Percentiles rank a stretch among this genome's conserved stretches.
phyloP scores from a whole-genome alignment of 2,113 vertebrate genomes.

The Dicerorhinus sumatrensis region DNA sequence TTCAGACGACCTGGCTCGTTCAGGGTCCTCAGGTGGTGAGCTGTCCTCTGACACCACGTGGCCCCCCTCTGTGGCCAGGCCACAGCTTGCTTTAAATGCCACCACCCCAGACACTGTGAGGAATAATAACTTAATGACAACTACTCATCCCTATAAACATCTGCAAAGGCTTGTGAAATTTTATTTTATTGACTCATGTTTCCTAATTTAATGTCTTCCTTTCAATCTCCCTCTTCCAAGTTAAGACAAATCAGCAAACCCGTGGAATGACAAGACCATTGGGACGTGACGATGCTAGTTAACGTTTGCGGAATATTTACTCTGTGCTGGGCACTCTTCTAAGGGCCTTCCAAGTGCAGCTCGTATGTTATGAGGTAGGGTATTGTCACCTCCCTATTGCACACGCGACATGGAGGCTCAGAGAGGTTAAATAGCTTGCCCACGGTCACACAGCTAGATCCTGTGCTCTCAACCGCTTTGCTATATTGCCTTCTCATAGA shows the following conservation, averaged over 20 bases:
- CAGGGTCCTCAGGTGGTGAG: neutral
- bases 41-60: accelerated
- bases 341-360: neutral
- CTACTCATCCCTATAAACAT: conserved; percentile 25
- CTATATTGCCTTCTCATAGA: neutral
- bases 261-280: neutral
- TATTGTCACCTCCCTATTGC: neutral
- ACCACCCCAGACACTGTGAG: neutral
- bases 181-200: conserved; percentile 3
- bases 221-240: neutral
- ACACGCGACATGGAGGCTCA: neutral
- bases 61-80: neutral
- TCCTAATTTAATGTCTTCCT: conserved; percentile 18
- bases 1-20: neutral
- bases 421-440: neutral
- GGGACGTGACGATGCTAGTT: neutral
- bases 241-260: conserved; percentile 2
- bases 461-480: neutral
- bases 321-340: neutral
- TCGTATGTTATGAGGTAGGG: neutral
- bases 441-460: neutral
- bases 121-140: neutral
- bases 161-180: neutral
- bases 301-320: neutral
- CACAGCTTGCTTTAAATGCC: neutral